Base-by-base conservation (phyloP, 2,888 invertebrate species). In the Muscina levida region DNA sequence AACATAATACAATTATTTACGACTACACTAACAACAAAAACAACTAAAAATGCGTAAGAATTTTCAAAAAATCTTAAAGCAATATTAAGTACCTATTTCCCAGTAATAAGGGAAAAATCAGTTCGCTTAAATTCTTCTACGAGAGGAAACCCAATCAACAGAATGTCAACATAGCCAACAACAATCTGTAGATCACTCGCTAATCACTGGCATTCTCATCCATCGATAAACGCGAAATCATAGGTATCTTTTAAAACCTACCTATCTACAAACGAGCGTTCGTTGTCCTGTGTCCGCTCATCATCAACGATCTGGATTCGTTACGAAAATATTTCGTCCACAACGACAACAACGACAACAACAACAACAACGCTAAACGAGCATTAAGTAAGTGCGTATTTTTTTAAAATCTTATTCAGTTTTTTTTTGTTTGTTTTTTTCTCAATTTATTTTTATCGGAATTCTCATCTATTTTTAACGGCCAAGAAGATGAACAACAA, bases 391-490 rank as follows among this genome's bases (percentile, higher is more conserved):
- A 42, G 62, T 62, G 24, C 13, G 8, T 62, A 15, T 39, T 59
- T 6, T 39, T 39, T 15, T 17, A 10, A 26, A 13, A 13, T 26
- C 26, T 31, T 57, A 31, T 26, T 57, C n/a, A 11, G 1, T 11
- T 39, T 19, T 6, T 39, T 37, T 19, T 19, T 39, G 5, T 26
- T 8, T 24, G 11, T 13, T n/a, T n/a, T n/a, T n/a, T n/a, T n/a
- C 6, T 15, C n/a, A 15, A 57, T 57, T 37, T 57, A 57, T 57
- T 57, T 57, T 57, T 31, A 57, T 57, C 37, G 59, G 39, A 39
- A 59, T 59, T 57, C 57, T 57, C n/a, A 37, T 26, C 37, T 57
- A 57, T 57, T 57, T 57, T 57, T 57, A 57, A 26, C 31, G 4
- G 11, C 22, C 19, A 37, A 53, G 8, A 53, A 22, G 4, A 19